Percentiles rank a stretch among this genome's conserved stretches.
Evolutionary conservation across 2,113 vertebrate genomes (phyloP).

Genomic region (Paedocypris sp.): DNA sequence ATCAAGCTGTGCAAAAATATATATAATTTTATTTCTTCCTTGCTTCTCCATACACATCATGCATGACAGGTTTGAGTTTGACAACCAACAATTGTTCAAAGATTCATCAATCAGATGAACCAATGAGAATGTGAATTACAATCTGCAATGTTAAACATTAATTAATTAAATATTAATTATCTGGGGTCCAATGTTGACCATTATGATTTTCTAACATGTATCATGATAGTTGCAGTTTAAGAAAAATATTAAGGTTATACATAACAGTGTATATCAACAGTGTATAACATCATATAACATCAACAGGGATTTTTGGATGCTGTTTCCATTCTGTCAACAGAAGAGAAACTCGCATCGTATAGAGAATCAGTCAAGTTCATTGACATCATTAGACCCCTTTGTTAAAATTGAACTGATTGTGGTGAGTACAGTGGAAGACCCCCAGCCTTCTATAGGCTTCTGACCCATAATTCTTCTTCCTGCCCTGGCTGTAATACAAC

Average conservation of each 20-base stretch:
- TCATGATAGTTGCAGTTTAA: not conserved
- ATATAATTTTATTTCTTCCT: too few relatives aligned
- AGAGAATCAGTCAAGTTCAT: not conserved
- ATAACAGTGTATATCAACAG: not conserved
- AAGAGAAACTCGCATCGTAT: not conserved
- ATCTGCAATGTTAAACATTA: not conserved
- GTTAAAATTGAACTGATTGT: not conserved
- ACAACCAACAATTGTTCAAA: not conserved
- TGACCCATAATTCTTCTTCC: conserved; percentile 45
- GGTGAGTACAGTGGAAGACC: conserved; percentile 8
- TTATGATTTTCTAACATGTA: not conserved
- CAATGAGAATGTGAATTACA: conserved; percentile 2
- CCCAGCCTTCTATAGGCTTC: conserved; percentile 18
- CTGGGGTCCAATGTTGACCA: conserved; percentile 21
- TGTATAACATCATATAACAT: too few relatives aligned
- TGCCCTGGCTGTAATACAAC: conserved; percentile 57
- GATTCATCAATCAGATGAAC: not conserved
- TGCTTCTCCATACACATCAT: not conserved
- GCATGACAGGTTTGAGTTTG: conserved; percentile 4
- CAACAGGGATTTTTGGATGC: too few relatives aligned
- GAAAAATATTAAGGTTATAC: too few relatives aligned
- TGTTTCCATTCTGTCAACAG: not conserved
- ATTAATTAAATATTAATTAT: not conserved
- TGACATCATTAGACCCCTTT: conserved; percentile 16
- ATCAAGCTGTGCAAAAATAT: too few relatives aligned